Evolutionary conservation across 1,140 invertebrate species (phyloP), one percentile per base, ranked within the genome.

Genomic region (Araneus ventricosus): DNA sequence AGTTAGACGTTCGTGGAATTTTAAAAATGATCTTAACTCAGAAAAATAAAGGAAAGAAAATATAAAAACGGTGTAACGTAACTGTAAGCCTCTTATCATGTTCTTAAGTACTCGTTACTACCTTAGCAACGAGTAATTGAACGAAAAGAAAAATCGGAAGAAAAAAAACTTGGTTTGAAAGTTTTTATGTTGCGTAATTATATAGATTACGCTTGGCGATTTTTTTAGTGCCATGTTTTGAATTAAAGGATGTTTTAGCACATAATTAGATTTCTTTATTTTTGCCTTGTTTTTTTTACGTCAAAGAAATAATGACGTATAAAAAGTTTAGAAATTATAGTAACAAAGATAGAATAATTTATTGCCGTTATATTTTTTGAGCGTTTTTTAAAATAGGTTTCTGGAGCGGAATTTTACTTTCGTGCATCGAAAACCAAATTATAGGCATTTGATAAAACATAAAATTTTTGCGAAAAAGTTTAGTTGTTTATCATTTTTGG

Each of bases 151-250:
- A 75, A 75, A 75, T 75, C 70, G 70, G 24, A 20, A 20, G 20
- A 75, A 75, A 75, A 75, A 75, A 75, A 75, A 24, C 14, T 34
- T 22, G 17, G 57, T 57, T 86, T 86, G 30, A 61, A 86, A 34
- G 84, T 86, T 86, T 86, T 86, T 86, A 86, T 86, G 84, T 86
- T 86, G 84, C 57, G 84, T 86, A 86, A 86, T 86, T 86, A 86
- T 86, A 86, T 86, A 86, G 84, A 86, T 86, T 86, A 86, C 27
- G 84, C 45, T 37, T 37, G 30, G 27, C 17, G 45, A 84, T 86
- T 86, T 86, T 86, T 86, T 86, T 86, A 86, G 27, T 61, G 30
- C 45, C 52, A 5, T 86, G 84, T 86, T 86, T 86, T 86, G 57
- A 86, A 86, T 86, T 86, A 86, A 86, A 86, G 84, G 84, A 86